Evolutionary conservation across 2,888 invertebrate species (phyloP), one percentile per base, ranked within the genome.

Genomic region (Troides aeacus): DNA sequence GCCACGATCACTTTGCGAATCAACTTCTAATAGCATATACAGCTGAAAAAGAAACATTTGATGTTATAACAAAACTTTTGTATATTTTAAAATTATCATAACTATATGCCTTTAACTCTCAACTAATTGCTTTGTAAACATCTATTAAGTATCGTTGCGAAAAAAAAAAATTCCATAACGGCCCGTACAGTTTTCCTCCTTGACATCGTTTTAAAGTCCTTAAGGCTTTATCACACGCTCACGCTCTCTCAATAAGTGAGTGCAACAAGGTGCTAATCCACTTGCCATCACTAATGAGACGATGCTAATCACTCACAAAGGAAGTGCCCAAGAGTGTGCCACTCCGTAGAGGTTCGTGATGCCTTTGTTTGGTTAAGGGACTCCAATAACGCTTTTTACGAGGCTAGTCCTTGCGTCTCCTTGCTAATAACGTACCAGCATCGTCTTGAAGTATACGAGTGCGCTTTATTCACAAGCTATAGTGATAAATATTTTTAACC

Each of bases 271-370:
- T 79, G 81, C 79, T 81, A 82, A 82, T 77, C 80, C 78, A 81
- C 81, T 80, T 74, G 73, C 74, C 73, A 67, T 70, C 72, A 76
- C 74, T 78, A 84, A 85, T 80, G 80, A 82, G 81, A 75, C 76
- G 77, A 79, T 78, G 85, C 85, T 86, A 85, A 86, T 86, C 79
- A 82, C 72, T 73, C 71, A 77, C 83, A 84, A 85, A 83, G 84
- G 79, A 77, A 84, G 83, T 81, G 78, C 76, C 72, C 75, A 72
- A 65, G 69, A 71, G 72, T 72, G 75, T 64, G 71, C 72, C 70
- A 66, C 62, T 72, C 70, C 63, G 62, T 65, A 58, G 58, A 36
- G 64, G 68, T 36, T 62, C 62, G 36, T 30, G n/a, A 23, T 36
- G 59, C 59, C 59, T 62, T 70, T 69, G 63, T 68, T 68, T 68